phyloP scores from a whole-genome alignment of 1,140 invertebrate species.

The Atta colombica region DNA sequence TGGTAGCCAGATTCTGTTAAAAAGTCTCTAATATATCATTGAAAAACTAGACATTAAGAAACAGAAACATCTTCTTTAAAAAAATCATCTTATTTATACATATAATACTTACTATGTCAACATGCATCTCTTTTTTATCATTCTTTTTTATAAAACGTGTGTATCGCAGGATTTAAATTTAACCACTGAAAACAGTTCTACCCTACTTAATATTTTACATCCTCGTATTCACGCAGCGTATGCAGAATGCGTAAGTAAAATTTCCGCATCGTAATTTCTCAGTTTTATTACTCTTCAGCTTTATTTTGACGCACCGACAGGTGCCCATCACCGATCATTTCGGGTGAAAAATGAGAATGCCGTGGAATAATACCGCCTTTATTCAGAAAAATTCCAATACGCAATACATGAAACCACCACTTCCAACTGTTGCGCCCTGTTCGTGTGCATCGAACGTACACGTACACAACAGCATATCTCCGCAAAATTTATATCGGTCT shows the following conservation, averaged over 20 bases:
- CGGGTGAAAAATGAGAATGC: constrained; percentile 29
- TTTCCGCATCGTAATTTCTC: constrained; percentile 2
- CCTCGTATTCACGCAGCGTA: not conserved
- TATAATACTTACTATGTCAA: too few species aligned
- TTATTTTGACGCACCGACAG: not conserved
- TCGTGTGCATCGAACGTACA: constrained; percentile 16
- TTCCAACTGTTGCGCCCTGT: constrained; percentile 28
- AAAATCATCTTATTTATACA: not conserved
- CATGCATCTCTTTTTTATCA: not conserved
- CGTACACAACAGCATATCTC: constrained; percentile 13
- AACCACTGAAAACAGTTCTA: not conserved
- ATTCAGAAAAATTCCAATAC: constrained; percentile 34
- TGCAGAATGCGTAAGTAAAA: not conserved
- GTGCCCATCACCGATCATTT: constrained; percentile 17
- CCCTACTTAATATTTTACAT: not conserved
- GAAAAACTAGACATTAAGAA: too few species aligned
- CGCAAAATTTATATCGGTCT: constrained; percentile 49
- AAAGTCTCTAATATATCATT: not conserved
- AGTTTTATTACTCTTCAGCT: constrained; percentile 2
- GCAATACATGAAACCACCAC: not conserved
- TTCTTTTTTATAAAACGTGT: not conserved
- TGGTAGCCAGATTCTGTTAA: too few species aligned
- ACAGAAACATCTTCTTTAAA: not conserved
- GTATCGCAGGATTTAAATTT: not conserved
- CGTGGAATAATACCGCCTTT: not conserved